Evolutionary conservation across 1,140 invertebrate species (phyloP), one percentile per base, ranked within the genome.

Genomic region (Belonocnema kinseyi): DNA sequence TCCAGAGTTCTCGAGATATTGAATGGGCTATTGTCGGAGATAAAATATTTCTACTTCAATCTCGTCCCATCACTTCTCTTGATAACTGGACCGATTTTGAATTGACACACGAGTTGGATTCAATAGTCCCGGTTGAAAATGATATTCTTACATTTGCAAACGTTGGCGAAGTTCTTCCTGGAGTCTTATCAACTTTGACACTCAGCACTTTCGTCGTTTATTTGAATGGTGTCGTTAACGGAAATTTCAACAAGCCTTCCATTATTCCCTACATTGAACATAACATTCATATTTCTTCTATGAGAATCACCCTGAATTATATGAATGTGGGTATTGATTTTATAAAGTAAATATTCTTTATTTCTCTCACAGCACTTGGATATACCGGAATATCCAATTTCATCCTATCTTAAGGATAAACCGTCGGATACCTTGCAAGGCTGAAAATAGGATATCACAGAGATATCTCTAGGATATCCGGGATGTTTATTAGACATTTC

Each of bases 71-170:
- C 50, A 96, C 96, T 1, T 93, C 93, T 0, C 79, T 95, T 7
- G 93, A 95, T 46, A 84, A 90, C 3, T 96, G 95, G 93, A 94
- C 93, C 1, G 94, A 96, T 75, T 95, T 94, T 80, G 95, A 97
- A 83, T 80, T 97, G 12, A 88, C 92, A 2, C 95, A 96, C 85
- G 95, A 97, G 87, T 91, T 95, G 80, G 95, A 96, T 89, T 89
- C 91, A 12, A 89, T 94, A 0, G 85, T 94, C 8, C 78, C 88
- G n/a, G 91, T 87, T 76, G 93, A 92, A 11, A 94, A 94, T 81
- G 92, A 92, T 70, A 80, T 93, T 0, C 83, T 90, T 4, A 93
- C 93, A 0, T 92, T 93, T 74, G 93, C 92, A 2, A 94, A 94
- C 79, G 88, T 90, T 58, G 95, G 94, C 52, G 95, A 96, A 91